These are phyloP conservation scores for Hydra vulgaris DNA, from an alignment of 30 jellyfish, hydroid and myxozoan species.

Conservation along the genomic window DNA sequence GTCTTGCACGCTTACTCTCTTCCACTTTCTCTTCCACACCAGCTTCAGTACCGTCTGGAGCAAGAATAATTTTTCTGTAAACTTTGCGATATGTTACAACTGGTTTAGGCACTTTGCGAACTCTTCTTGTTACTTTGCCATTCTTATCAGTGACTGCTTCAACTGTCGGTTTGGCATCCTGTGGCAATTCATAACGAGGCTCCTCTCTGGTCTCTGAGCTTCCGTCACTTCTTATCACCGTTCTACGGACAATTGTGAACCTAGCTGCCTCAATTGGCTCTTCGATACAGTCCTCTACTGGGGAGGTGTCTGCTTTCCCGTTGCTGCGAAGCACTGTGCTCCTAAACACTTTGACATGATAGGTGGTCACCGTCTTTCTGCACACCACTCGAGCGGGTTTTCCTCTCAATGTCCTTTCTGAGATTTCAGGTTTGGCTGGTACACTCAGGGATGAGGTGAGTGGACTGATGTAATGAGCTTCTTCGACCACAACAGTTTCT, in stretches of 20 bases:
- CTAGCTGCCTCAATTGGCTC: slow-evolving; percentile 55
- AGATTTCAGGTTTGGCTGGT: slow-evolving; percentile 47
- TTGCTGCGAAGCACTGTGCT: slow-evolving; percentile 24
- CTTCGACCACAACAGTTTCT: slow-evolving; percentile 40
- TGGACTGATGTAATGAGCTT: slow-evolving; percentile 59
- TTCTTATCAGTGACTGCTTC: slow-evolving; percentile 52
- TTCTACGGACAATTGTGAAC: slow-evolving; percentile 39
- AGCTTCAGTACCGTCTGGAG: slow-evolving; percentile 45
- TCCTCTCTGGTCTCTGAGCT: slow-evolving; percentile 35
- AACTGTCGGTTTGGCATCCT: slow-evolving; percentile 36
- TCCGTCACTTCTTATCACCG: slow-evolving; percentile 34
- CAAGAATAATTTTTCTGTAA: slow-evolving; percentile 39
- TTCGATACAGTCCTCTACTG: slow-evolving; percentile 53
- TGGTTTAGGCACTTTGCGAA: slow-evolving; percentile 32
- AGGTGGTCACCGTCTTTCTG: slow-evolving; percentile 30
- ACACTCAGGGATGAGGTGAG: slow-evolving; percentile 45
- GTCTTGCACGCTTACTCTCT: slow-evolving; percentile 11
- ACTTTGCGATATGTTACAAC: slow-evolving; percentile 47
- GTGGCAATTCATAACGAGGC: slow-evolving; percentile 74
- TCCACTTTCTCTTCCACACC: slow-evolving; percentile 51
- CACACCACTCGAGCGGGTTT: slow-evolving; percentile 5
- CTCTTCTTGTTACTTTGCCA: slow-evolving; percentile 43
- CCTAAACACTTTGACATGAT: slow-evolving; percentile 61
- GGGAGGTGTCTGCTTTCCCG: slow-evolving; percentile 37
- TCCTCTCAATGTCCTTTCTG: slow-evolving; percentile 32